Conservation (phyloP, 2,888 invertebrate species). For the Metellina segmentata region DNA sequence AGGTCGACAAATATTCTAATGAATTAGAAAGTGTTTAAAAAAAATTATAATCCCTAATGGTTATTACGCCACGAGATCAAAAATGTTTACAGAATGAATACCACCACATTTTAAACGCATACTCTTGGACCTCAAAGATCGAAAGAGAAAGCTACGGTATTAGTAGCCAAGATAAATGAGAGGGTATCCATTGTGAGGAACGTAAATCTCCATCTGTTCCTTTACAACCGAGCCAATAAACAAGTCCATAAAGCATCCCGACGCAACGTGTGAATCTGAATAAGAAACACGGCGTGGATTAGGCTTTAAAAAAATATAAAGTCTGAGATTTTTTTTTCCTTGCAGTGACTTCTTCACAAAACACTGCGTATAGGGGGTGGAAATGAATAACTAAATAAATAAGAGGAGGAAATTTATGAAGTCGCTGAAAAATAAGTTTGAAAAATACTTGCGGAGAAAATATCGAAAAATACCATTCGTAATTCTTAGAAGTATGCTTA, state of each 20-base stretch:
- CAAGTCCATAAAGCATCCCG: neutral
- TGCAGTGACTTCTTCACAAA: neutral
- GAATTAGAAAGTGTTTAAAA: no score
- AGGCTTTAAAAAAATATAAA: slow-evolving; percentile 8
- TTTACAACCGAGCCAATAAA: neutral
- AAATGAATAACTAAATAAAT: neutral
- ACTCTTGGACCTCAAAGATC: no score
- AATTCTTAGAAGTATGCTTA: slow-evolving; percentile 20
- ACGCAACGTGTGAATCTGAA: neutral
- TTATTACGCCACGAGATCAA: no score
- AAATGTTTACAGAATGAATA: no score
- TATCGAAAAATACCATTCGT: slow-evolving; percentile 49
- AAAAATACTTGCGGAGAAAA: slow-evolving; percentile 44
- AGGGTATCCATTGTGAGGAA: neutral
- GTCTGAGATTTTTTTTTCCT: neutral
- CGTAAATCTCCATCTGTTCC: neutral
- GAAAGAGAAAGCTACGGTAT: neutral
- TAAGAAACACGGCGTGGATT: slow-evolving; percentile 14
- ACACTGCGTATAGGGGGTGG: neutral
- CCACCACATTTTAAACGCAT: no score
- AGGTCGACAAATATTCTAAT: no score
- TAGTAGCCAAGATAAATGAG: neutral
- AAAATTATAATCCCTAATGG: no score
- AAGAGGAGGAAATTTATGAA: neutral
- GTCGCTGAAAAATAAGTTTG: slow-evolving; percentile 20